These are phyloP conservation scores for Noctua comes DNA, from an alignment of 2,888 invertebrate species.

Conservation along the genomic window DNA sequence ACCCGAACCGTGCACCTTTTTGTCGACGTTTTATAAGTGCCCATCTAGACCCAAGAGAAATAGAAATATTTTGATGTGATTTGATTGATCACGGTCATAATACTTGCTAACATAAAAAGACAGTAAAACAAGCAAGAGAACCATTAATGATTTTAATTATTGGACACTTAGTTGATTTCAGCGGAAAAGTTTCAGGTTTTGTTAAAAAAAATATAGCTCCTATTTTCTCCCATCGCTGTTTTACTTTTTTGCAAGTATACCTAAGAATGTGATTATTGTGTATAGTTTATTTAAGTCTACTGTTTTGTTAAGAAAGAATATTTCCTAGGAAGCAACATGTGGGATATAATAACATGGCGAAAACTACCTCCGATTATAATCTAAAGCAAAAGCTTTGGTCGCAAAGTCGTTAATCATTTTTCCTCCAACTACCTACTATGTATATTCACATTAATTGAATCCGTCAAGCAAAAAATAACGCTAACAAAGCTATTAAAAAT, in stretches of 20 bases:
- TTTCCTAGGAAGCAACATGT: neutral
- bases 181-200: neutral
- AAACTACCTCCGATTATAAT: too few relatives aligned
- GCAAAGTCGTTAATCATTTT: neutral
- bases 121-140: neutral
- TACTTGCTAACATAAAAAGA: neutral
- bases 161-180: neutral
- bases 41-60: too few relatives aligned
- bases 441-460: conserved; percentile 11
- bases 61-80: too few relatives aligned
- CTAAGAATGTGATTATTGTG: neutral
- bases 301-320: neutral
- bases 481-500: conserved; percentile 29
- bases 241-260: neutral
- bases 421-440: neutral
- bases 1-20: too few relatives aligned
- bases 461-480: conserved; percentile 18
- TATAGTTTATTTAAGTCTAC: neutral
- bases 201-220: neutral
- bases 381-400: neutral
- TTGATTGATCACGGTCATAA: neutral
- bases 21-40: too few relatives aligned
- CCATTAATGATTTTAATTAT: neutral
- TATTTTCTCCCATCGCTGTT: neutral
- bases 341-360: neutral